Base-by-base conservation (phyloP, 2,113 vertebrate genomes). In the Takifugu bimaculatus region DNA sequence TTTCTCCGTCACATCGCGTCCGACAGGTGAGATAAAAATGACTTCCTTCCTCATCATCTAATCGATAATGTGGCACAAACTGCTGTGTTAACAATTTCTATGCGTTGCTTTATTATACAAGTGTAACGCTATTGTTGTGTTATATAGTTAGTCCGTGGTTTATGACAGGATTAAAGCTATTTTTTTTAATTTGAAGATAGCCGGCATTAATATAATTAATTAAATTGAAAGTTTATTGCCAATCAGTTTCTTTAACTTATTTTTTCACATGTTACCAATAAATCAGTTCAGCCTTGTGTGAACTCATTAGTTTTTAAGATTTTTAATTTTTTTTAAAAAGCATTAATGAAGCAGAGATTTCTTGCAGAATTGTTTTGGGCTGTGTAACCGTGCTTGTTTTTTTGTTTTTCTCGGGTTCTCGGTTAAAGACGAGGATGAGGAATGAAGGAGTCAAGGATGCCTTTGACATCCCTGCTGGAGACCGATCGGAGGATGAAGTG, bases 351-450 rank as follows among this genome's bases (percentile, higher is more conserved):
- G 14, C 6, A n/a, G 1, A 4, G 49, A 45, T 3, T 50, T 15
- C 14, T 11, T 13, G 13, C 13, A 52, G 9, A 1, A 15, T 52
- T 25, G 1, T 49, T 60, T 44, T 27, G 10, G 52, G 12, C 20
- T 63, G 13, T 60, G 35, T 39, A 39, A 26, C 26, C 26, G 28
- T 43, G 32, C 4, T 20, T 35, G 29, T 74, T 6, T 67, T 1
- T 66, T 4, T 65, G n/a, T 29, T n/a, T 29, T n/a, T 50, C 1
- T 2, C 3, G 73, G 77, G 59, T 53, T 14, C 49, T 50, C 63
- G 50, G 56, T 39, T 39, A 39, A 5, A 59, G 42, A 20, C 35
- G 48, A 62, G 0, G 58, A 70, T 68, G 70, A 78, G 74, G 56
- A 85, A 81, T 52, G 70, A 75, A 1, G 11, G 27, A 0, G 4